Evolutionary conservation across 2,888 invertebrate genomes (phyloP), one percentile per base, ranked within the genome.

Genomic region (Linnaemya tessellans): DNA sequence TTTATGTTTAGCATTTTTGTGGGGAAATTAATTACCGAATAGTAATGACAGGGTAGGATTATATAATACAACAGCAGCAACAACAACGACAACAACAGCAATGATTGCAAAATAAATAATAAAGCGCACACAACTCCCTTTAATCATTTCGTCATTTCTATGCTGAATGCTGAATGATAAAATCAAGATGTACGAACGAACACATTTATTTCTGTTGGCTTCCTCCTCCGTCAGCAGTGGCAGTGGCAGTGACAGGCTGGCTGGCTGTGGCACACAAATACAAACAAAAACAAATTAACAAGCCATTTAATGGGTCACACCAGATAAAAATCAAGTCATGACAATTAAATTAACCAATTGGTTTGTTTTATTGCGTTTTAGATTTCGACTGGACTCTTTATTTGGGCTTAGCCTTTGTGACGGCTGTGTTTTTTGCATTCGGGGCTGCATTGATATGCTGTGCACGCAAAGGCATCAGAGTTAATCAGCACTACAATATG

Each of bases 361-460:
- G 49, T 22, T 74, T 74, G 71, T 74, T 80, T 67, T 60, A 30
- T 78, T 71, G 15, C 46, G 18, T 84, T 85, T 51, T 88, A 92
- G 92, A 92, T 88, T 92, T 92, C 77, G 92, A 93, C 89, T 92
- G 92, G 92, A 90, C 92, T n/a, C 88, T 92, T n/a, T 93, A 92
- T 86, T 87, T 93, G 86, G 92, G 92, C 25, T 89, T 92, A 80
- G 90, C 91, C n/a, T 92, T 92, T 86, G 90, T 93, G 71, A 91
- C 90, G 22, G 90, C 90, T 43, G 90, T 92, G 20, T 92, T 91
- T 84, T 89, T 93, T 78, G 91, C 90, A 68, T 90, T 92, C 82
- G 92, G 91, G 8, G 88, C 90, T 41, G 91, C 90, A 11, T 87
- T 92, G 80, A 91, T 92, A 86, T 92, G 91, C 80, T 92, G 91